A percentile compares a stretch with the other conserved stretches of the same genome.
These are phyloP conservation scores for Drosophila tripunctata DNA, from an alignment of 2,888 invertebrate genomes.

Conservation along the genomic window DNA sequence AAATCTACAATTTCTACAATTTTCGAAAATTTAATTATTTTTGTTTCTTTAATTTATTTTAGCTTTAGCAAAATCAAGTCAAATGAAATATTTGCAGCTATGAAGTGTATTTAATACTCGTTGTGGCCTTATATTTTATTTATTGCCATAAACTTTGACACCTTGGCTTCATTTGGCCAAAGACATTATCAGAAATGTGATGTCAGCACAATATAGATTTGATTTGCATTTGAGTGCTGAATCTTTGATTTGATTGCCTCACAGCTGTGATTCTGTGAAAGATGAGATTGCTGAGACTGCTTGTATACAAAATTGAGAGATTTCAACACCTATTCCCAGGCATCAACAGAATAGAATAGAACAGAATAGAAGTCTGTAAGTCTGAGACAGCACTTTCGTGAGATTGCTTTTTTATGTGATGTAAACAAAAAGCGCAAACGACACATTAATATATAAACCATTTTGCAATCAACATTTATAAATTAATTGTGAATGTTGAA, in stretches of 20 bases:
- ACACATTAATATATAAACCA: slow-evolving; percentile 31
- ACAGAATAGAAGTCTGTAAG: slow-evolving; percentile 25
- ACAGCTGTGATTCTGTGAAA: slow-evolving; percentile 66
- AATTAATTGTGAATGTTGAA: neutral
- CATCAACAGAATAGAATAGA: no score
- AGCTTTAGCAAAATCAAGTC: no score
- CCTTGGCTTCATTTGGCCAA: no score
- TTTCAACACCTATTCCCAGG: slow-evolving; percentile 73
- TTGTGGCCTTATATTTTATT: no score
- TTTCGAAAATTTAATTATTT: no score
- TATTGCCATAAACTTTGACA: no score
- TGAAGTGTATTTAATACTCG: no score
- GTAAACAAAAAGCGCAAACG: slow-evolving; percentile 33
- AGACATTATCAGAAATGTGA: no score
- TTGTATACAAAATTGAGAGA: slow-evolving; percentile 40
- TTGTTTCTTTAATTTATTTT: no score
- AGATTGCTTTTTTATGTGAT: slow-evolving; percentile 38
- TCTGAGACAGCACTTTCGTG: slow-evolving; percentile 61
- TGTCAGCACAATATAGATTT: no score
- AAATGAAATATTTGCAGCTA: no score
- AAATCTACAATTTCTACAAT: no score
- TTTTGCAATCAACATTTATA: slow-evolving; percentile 54
- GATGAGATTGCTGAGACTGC: slow-evolving; percentile 62
- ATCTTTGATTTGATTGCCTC: slow-evolving; percentile 44
- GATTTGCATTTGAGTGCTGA: slow-evolving; percentile 28